Conservation (phyloP, 2,888 invertebrate genomes). For the Eledone cirrhosa region DNA sequence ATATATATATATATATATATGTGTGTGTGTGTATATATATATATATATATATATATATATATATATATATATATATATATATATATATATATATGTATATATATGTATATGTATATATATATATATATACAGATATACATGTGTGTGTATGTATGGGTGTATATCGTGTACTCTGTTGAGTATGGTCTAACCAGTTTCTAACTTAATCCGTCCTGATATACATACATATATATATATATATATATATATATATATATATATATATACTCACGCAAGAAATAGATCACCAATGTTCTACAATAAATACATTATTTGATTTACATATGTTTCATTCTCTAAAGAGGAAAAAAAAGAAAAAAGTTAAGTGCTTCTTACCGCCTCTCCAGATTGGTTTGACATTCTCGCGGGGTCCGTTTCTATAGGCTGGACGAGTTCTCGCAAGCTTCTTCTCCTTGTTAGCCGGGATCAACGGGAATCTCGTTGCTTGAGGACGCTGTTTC, state of each 20-base stretch:
- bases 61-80: neutral
- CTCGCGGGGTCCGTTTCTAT: neutral
- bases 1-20: neutral
- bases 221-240: neutral
- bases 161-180: too few species aligned
- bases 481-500: neutral
- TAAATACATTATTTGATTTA: too few species aligned
- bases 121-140: neutral
- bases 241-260: neutral
- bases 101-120: neutral
- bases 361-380: neutral
- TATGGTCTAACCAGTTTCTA: too few species aligned
- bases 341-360: neutral
- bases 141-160: neutral
- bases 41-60: neutral
- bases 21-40: neutral
- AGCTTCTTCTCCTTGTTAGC: too few species aligned
- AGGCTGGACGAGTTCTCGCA: neutral
- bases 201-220: too few species aligned
- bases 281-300: too few species aligned
- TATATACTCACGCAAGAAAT: too few species aligned
- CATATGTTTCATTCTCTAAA: too few species aligned
- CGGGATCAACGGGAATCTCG: too few species aligned
- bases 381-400: neutral
- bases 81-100: neutral